Evolutionary conservation across 2,888 invertebrate species (phyloP), one percentile per base, ranked within the genome.

Genomic region (Crepidodera aurea): DNA sequence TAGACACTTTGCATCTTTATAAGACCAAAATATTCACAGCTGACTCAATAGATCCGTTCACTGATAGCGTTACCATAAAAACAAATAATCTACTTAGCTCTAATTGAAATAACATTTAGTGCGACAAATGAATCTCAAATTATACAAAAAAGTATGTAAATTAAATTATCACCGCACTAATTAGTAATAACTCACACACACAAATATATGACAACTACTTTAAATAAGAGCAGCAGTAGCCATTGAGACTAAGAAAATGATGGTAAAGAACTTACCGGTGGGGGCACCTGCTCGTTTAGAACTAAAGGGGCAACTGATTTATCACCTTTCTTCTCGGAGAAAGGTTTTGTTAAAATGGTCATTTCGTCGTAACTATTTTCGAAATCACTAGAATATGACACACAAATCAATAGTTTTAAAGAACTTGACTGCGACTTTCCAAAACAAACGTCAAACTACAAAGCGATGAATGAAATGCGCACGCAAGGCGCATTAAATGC

Each of bases 301-400:
- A 89, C 87, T 72, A 91, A 79, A 51, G 90, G 90, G 71, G 87
- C 83, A 73, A 85, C 86, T 72, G 85, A 82, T 82, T 87, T 88
- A 70, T 89, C 88, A 40, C 82, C 81, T 82, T 91, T 92, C 81
- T 90, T 91, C 67, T 90, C 88, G 55, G 86, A 84, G 65, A 88
- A 85, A 22, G 90, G 87, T 79, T 92, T 93, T 5, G 90, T 90
- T 73, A 93, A 83, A 78, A 93, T 87, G 65, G 93, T 93, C 93
- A 94, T 94, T 69, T 76, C 59, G 19, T 48, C 13, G 12, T 46
- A 58, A 50, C 7, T 10, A 19, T 39, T 18, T 53, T 8, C 10
- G 15, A n/a, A 8, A 39, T n/a, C 12, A 8, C 39, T 39, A 15
- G 12, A 39, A 4, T 29, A 58, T 25, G 69, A 34, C 12, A 27